A percentile compares a stretch with the other conserved stretches of the same genome.
Conservation (phyloP, 2,113 vertebrate species). For the Chloebia gouldiae region DNA sequence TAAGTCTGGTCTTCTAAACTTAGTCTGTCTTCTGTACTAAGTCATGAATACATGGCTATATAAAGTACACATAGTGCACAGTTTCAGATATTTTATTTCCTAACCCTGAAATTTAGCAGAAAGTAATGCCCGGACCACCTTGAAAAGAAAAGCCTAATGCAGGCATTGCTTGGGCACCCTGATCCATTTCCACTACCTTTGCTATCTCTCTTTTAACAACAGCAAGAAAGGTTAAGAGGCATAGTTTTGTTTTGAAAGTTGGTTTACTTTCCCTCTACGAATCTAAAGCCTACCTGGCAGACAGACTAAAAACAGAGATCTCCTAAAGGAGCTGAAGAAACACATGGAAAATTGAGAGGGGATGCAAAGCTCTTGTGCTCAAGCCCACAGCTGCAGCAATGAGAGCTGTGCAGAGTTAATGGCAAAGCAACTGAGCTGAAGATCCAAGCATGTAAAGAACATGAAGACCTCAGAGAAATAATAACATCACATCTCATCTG, state of each 20-base stretch:
- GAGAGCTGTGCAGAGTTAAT: background rate
- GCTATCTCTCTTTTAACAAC: background rate
- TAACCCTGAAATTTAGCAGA: background rate
- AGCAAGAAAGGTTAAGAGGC: background rate
- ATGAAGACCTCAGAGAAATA: background rate
- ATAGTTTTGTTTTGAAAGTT: background rate
- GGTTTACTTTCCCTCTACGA: background rate
- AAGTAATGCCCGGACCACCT: background rate
- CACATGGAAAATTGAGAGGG: background rate
- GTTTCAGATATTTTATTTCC: background rate
- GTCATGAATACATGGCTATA: background rate
- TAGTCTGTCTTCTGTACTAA: too few relatives aligned
- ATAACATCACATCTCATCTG: background rate
- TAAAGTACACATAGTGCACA: background rate
- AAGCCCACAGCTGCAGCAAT: background rate
- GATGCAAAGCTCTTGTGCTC: background rate
- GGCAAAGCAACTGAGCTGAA: background rate
- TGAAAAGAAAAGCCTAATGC: background rate
- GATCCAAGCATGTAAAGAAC: background rate
- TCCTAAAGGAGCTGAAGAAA: background rate
- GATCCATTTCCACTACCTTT: background rate
- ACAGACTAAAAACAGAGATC: background rate
- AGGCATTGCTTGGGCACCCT: background rate
- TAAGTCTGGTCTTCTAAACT: background rate
- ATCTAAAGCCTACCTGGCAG: background rate